Evolutionary conservation across 1,140 invertebrate species (phyloP).

Genomic region (Drosophila athabasca): DNA sequence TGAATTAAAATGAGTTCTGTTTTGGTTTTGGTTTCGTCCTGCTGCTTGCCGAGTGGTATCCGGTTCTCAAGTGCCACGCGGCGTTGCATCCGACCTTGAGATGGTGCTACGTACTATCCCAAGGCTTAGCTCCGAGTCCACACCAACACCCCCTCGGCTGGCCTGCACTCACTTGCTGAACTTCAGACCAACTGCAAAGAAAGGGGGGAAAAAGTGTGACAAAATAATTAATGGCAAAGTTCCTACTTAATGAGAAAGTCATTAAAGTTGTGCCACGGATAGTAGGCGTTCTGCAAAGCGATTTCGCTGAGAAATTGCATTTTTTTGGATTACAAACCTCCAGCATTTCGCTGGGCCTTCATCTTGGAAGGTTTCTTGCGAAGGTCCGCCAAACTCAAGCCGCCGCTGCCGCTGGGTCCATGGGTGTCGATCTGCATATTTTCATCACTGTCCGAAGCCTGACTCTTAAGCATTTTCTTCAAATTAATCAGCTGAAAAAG

Average conservation of each 20-base stretch:
- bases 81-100: constrained; percentile 4
- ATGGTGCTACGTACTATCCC: constrained; percentile 1
- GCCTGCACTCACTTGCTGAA: constrained; percentile 68
- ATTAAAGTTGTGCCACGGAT: constrained; percentile 16
- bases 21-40: constrained; percentile 3
- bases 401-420: constrained; percentile 69
- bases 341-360: constrained; percentile 67
- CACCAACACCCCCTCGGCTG: constrained; percentile 34
- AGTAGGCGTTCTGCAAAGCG: constrained; percentile 2
- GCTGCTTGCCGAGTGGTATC: constrained; percentile 2
- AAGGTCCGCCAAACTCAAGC: constrained; percentile 57
- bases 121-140: not conserved
- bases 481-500: constrained; percentile 88
- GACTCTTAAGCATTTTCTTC: constrained; percentile 92
- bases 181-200: constrained; percentile 60
- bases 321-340: constrained; percentile 50
- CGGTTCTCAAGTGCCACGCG: constrained; percentile 25
- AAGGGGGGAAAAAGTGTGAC: not conserved
- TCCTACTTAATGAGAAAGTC: constrained; percentile 22
- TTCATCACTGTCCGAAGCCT: constrained; percentile 87
- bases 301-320: constrained; percentile 4
- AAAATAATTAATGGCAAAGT: constrained; percentile 26
- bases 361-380: constrained; percentile 77
- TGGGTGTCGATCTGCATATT: constrained; percentile 86
- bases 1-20: constrained; percentile 34